These are phyloP conservation scores for Diglossa cyanea DNA, from an alignment of 2,797 vertebrate genomes.

Conservation along the genomic window DNA sequence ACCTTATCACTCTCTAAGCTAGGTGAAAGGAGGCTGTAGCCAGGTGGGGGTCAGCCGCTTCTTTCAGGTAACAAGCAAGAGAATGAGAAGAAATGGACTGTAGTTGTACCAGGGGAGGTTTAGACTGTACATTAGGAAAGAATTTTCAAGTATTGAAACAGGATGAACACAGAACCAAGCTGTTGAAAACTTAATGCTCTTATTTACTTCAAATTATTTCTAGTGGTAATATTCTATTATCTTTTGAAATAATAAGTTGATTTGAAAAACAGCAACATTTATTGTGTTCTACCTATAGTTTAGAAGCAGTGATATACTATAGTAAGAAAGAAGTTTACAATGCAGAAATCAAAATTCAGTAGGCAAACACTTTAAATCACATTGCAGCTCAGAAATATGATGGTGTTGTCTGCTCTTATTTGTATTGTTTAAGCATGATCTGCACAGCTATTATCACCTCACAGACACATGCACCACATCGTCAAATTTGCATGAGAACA, in stretches of 20 bases:
- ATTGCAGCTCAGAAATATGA: not conserved
- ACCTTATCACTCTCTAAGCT: not conserved
- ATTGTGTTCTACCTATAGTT: not conserved
- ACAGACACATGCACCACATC: not conserved
- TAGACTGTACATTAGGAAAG: not conserved
- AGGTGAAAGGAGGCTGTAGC: rapidly evolving
- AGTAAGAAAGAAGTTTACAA: not conserved
- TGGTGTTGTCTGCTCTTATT: not conserved
- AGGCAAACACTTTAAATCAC: not conserved
- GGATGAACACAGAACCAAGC: not conserved
- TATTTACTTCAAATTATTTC: not conserved
- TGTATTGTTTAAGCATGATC: not conserved
- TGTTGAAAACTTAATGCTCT: not conserved
- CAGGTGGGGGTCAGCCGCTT: not conserved
- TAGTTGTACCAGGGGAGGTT: not conserved
- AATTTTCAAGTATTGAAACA: not conserved
- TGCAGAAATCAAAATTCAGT: not conserved
- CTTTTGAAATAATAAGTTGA: not conserved
- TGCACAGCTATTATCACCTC: slow-evolving; percentile 24
- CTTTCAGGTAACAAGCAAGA: not conserved
- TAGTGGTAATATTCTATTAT: not conserved
- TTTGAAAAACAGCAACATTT: not conserved
- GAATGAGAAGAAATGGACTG: not conserved
- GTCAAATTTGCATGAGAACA: slow-evolving; percentile 68
- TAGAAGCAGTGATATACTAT: not conserved